phyloP scores from a whole-genome alignment of 2,113 vertebrate genomes.

The Bungarus multicinctus region DNA sequence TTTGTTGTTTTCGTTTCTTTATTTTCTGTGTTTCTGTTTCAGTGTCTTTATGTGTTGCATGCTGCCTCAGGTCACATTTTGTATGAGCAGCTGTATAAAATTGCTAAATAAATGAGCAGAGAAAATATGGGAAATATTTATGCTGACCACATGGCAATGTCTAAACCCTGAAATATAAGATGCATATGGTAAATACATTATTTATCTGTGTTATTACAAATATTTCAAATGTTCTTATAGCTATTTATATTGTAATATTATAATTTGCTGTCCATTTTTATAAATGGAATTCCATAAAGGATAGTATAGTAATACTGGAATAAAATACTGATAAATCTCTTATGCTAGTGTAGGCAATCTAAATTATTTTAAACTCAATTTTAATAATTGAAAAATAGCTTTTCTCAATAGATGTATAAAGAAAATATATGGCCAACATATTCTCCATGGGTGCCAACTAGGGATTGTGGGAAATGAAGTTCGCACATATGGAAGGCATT shows the following conservation, averaged over 20 bases:
- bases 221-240: not conserved
- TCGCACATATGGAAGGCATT: not conserved
- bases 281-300: not conserved
- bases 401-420: not conserved
- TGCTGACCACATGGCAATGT: not conserved
- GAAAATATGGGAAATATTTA: not conserved
- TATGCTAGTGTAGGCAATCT: not conserved
- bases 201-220: not conserved
- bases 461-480: not conserved
- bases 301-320: not conserved
- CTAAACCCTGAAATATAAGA: not conserved
- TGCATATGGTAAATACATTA: not conserved
- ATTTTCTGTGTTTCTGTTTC: not conserved
- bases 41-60: not conserved
- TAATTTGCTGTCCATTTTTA: not conserved
- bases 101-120: not conserved
- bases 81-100: not conserved
- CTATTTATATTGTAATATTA: not conserved
- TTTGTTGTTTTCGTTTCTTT: not conserved
- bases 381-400: not conserved
- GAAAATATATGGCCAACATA: not conserved
- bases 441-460: not conserved
- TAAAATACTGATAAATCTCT: not conserved
- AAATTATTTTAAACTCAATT: not conserved
- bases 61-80: not conserved